phyloP scores from a whole-genome alignment of 2,113 vertebrate genomes.

The Mugil cephalus region DNA sequence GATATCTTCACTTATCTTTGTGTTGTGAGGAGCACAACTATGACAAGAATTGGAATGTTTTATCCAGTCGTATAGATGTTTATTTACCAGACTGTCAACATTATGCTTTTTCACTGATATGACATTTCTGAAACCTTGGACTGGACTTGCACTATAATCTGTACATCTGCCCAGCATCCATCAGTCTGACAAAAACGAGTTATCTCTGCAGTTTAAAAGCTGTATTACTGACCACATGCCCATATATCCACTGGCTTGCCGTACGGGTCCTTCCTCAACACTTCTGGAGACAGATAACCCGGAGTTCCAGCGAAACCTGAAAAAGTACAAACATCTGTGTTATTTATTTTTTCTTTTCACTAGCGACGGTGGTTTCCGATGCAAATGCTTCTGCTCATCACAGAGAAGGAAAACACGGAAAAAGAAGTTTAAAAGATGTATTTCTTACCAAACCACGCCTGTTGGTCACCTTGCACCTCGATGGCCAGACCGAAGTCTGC shows the following conservation, averaged over 20 bases:
- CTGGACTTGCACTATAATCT: too few species aligned
- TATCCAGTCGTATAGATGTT: too few species aligned
- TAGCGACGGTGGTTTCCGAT: not conserved
- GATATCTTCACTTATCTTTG: too few species aligned
- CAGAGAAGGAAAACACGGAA: not conserved
- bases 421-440: not conserved
- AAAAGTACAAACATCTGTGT: constrained; percentile 17
- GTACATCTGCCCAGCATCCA: not conserved
- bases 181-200: not conserved
- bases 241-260: constrained; percentile 99
- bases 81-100: too few species aligned
- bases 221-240: constrained; percentile 93
- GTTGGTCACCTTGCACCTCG: constrained; percentile 98
- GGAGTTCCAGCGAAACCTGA: constrained; percentile 98
- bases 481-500: constrained; percentile 98
- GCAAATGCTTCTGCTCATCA: not conserved
- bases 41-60: too few species aligned
- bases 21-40: too few species aligned
- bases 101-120: too few species aligned
- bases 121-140: too few species aligned
- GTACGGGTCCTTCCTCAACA: constrained; percentile 98
- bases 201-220: constrained; percentile 1
- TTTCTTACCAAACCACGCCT: constrained; percentile 98
- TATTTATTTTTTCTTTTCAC: too few species aligned
- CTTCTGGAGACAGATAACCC: constrained; percentile 97